Base-by-base conservation (phyloP, 2,888 invertebrate species). In the Tenthredo mesomela region DNA sequence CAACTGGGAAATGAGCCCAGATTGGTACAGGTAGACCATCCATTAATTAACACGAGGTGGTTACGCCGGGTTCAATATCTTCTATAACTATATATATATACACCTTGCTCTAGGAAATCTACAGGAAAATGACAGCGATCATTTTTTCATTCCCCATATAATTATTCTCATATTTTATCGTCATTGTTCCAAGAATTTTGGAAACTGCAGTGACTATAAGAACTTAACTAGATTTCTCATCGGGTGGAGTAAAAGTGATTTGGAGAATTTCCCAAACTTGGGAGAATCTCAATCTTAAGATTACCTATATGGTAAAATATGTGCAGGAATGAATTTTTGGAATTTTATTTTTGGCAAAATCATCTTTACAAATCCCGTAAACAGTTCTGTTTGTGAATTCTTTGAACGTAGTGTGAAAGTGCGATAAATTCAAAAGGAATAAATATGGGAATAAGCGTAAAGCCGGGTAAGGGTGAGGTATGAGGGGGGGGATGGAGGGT, bases 1-100 rank as follows among this genome's bases (percentile, higher is more conserved):
- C 80, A 80, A 80, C 37, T 80, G 80, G 80, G 80, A 80, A 80
- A 80, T 80, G 15, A 80, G 80, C 80, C 80, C 80, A 15, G 58
- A 77, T 77, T 47, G 80, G 50, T 50, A 80, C 50, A 80, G 58
- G 50, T 50, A 80, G 25, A 67, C 40, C 77, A 25, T 61, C 80
- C 33, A 80, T 80, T 80, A 80, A 80, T 80, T 80, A 80, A 80
- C 58, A 58, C 37, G 33, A 65, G 65, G 15, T 29, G 65, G 29
- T 65, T 65, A 29, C 33, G 67, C 67, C 5, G 67, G 29, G 25
- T 33, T 67, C 67, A 15, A 33, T 67, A 67, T 67, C 33, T 67
- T 67, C 67, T 33, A 67, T 67, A 12, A 33, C 67, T 33, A 29
- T 29, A 61, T 65, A 29, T 65, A 29, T n/a, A 15, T 54, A 18